Percentiles rank a stretch among this genome's conserved stretches.
These are phyloP conservation scores for Solenodon paradoxus DNA, from an alignment of 2,113 vertebrate species.

Conservation along the genomic window DNA sequence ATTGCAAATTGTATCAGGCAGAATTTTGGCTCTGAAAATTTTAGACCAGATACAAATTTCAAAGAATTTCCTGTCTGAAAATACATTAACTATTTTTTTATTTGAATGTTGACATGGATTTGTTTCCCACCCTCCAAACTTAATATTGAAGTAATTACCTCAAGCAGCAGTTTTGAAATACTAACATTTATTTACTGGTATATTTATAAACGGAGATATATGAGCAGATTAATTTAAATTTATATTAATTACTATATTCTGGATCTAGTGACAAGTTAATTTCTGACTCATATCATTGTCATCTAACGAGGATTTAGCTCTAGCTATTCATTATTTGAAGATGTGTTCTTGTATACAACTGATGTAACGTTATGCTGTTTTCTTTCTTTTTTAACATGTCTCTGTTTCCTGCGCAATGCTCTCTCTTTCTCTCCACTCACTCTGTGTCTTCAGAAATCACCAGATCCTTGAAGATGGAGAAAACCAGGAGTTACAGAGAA, in stretches of 20 bases:
- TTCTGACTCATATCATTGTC: neutral
- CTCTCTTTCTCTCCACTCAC: neutral
- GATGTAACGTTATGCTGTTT: fast-evolving
- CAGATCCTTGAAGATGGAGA: neutral
- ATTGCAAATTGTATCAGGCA: neutral
- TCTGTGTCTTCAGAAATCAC: neutral
- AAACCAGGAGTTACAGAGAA: neutral
- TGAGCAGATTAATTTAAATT: neutral
- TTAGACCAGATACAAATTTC: neutral
- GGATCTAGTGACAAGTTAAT: neutral
- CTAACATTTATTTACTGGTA: neutral
- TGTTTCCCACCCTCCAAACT: neutral
- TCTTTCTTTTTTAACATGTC: neutral
- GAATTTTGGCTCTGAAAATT: neutral
- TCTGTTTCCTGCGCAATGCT: fast-evolving
- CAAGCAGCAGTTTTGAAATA: neutral
- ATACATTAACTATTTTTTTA: neutral
- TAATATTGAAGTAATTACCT: neutral
- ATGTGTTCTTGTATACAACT: no score
- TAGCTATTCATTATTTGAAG: neutral
- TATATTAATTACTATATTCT: neutral
- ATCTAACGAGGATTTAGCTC: neutral
- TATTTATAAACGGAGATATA: neutral
- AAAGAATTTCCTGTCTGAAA: neutral
- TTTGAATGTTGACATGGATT: neutral